Evolutionary conservation across 1,140 invertebrate species (phyloP).

Genomic region (Aphaenogaster ashmeadi): DNA sequence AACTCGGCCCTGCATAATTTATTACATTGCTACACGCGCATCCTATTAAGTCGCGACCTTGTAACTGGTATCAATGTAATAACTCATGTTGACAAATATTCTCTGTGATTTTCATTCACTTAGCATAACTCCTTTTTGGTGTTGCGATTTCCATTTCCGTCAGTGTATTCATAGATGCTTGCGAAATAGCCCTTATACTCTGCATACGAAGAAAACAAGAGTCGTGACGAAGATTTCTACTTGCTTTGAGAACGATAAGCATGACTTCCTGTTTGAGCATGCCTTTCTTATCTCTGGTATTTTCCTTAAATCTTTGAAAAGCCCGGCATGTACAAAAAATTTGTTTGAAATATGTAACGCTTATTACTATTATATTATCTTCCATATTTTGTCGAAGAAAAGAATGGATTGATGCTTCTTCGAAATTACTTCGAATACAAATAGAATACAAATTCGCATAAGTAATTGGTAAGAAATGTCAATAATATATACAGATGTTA

Average conservation of each 20-base stretch:
- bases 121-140: too few relatives aligned
- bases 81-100: too few relatives aligned
- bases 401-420: neutral
- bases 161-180: conserved; percentile 61
- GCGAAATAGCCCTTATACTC: conserved; percentile 16
- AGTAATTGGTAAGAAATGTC: neutral
- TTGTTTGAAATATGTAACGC: neutral
- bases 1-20: too few relatives aligned
- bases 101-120: too few relatives aligned
- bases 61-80: too few relatives aligned
- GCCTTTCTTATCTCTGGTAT: neutral
- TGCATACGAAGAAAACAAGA: neutral
- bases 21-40: too few relatives aligned
- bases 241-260: conserved; percentile 1
- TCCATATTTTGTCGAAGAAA: neutral
- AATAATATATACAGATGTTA: neutral
- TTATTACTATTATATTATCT: neutral
- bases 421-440: neutral
- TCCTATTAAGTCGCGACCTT: too few relatives aligned
- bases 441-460: neutral
- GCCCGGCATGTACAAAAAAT: neutral
- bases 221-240: neutral
- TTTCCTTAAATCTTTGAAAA: neutral
- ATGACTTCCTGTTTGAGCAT: neutral
- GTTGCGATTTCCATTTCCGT: too few relatives aligned